Evolutionary conservation across 2,797 vertebrate genomes (phyloP), one percentile per base, ranked within the genome.

Genomic region (Gymnothorax reevesii): DNA sequence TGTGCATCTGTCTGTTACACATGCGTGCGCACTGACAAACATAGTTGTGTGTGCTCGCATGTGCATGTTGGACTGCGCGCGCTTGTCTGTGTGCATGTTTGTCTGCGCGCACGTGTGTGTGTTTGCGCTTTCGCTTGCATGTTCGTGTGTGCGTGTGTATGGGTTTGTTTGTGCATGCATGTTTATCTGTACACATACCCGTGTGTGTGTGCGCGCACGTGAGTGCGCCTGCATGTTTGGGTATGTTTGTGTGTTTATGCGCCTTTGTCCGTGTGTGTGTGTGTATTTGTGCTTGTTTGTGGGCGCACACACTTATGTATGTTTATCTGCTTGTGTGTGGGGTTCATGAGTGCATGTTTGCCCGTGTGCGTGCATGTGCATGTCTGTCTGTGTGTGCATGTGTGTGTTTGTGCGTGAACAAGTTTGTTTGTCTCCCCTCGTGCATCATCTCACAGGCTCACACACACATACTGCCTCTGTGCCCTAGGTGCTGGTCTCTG

Each of bases 401-500:
- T 64, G 20, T 3, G 60, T 22, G 20, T 64, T 66, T 60, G 59
- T 6, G 42, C 17, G 59, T 60, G 59, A 12, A 42, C 33, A 42
- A 42, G 33, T 42, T 42, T 42, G 33, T 42, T 1, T 42, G 33
- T 42, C 1, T 42, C 33, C 2, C 33, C 33, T 42, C 2, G 33
- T 42, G 33, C 33, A 42, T 42, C 33, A 42, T 42, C 33, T 1
- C 33, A 42, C 33, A 42, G 33, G 33, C 33, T 42, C 33, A 42
- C 33, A 42, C 33, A 42, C 33, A 42, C 33, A 42, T 2, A 42
- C 33, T 42, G 1, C 33, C 33, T 42, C 33, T 42, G 33, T 42
- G 33, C 59, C 84, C 17, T 86, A 99, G 98, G 98, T 99, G 89
- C 95, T 99, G 90, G 98, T 99, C 91, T 99, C 98, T 85, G 97